Conservation (phyloP, 2,888 invertebrate genomes). For the Drosophila macrothrix region DNA sequence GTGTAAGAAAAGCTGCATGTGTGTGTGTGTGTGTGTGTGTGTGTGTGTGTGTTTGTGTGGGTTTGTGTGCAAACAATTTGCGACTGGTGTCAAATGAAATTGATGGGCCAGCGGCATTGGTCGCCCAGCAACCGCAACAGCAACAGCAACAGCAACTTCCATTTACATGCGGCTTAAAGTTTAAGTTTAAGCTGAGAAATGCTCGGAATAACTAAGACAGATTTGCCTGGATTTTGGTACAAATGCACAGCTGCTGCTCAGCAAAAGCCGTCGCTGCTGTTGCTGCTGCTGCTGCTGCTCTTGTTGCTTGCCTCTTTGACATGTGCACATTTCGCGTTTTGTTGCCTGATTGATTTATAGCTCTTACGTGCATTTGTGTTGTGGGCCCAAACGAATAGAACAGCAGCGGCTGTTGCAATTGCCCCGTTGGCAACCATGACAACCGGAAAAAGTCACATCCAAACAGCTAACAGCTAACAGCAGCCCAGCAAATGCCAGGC, state of each 20-base stretch:
- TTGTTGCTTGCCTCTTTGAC: conserved; percentile 55
- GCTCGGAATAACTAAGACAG: conserved; percentile 2
- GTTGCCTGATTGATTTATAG: conserved; percentile 79
- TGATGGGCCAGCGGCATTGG: conserved; percentile 59
- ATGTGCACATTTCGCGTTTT: conserved; percentile 79
- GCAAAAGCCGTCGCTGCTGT: conserved; percentile 17
- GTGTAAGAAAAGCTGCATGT: background rate
- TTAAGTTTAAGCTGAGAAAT: conserved; percentile 43
- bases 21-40: conserved; percentile 19
- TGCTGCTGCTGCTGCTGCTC: conserved; percentile 7
- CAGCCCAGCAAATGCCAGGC: conserved; percentile 38
- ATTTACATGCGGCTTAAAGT: conserved; percentile 42
- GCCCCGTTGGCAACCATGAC: conserved; percentile 26
- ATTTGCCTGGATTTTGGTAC: conserved; percentile 15
- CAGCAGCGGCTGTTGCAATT: conserved; percentile 10
- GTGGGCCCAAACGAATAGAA: conserved; percentile 24
- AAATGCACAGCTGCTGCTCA: conserved; percentile 28
- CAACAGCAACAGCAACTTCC: background rate
- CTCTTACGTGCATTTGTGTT: conserved; percentile 56
- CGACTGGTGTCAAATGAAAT: conserved; percentile 73
- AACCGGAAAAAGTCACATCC: conserved; percentile 41
- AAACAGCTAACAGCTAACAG: conserved; percentile 12
- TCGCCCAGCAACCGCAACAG: conserved; percentile 34
- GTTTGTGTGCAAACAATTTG: conserved; percentile 62
- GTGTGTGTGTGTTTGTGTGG: conserved; percentile 34